Conservation (phyloP, 2,113 vertebrate genomes). For the Benitochromis conjunctus region DNA sequence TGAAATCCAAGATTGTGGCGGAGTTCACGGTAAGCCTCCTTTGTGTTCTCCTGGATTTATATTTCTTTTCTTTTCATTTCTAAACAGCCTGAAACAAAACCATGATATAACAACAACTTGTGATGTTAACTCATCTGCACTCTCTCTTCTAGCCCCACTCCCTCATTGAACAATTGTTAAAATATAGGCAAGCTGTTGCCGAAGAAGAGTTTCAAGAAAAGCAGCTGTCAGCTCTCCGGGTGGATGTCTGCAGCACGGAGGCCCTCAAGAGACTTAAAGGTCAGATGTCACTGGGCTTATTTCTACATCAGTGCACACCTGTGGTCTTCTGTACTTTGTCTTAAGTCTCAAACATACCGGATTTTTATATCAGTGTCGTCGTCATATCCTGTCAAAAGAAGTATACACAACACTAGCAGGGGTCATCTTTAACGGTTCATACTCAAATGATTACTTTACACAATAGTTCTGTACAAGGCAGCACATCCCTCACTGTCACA, state of each 20-base stretch:
- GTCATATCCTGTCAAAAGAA: not conserved
- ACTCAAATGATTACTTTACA: too few species aligned
- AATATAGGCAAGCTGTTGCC: constrained; percentile 80
- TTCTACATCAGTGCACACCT: not conserved
- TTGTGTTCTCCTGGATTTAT: not conserved
- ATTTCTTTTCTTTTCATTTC: not conserved
- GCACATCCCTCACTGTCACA: not conserved
- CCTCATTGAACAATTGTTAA: constrained; percentile 84
- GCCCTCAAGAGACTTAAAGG: constrained; percentile 96
- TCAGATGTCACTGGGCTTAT: constrained; percentile 38
- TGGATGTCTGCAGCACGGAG: constrained; percentile 93
- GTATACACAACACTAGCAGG: not conserved
- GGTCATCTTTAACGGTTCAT: too few species aligned
- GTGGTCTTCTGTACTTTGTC: not conserved
- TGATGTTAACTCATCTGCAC: not conserved
- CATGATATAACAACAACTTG: not conserved
- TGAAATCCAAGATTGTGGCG: constrained; percentile 96
- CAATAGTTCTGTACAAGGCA: not conserved
- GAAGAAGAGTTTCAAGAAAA: constrained; percentile 93
- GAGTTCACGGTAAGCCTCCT: constrained; percentile 89
- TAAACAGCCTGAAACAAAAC: not conserved
- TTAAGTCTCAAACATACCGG: not conserved
- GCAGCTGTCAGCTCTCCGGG: constrained; percentile 86
- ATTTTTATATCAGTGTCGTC: not conserved
- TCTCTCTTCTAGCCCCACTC: constrained; percentile 78